Evolutionary conservation across 2,888 invertebrate species (phyloP).

Genomic region (Thysanoteuthis rhombus): DNA sequence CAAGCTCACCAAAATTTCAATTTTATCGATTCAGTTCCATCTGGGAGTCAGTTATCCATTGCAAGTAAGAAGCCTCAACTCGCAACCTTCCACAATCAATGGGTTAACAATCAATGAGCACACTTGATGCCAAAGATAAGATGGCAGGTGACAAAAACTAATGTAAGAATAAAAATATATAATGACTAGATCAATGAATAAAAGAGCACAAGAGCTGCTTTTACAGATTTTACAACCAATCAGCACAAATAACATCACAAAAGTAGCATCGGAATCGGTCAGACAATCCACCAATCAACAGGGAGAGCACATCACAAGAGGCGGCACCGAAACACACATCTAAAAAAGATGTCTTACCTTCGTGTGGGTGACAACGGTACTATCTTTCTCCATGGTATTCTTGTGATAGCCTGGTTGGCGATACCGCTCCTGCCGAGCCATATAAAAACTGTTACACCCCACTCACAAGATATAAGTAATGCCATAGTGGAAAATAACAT

Average conservation of each 20-base stretch:
- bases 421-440: slow-evolving; percentile 27
- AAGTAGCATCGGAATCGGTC: background rate
- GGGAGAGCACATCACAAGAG: slow-evolving; percentile 1
- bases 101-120: background rate
- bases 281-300: background rate
- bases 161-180: no score
- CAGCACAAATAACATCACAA: background rate
- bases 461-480: background rate
- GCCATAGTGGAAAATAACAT: background rate
- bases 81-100: no score
- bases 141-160: background rate
- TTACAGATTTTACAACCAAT: background rate
- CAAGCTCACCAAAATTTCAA: no score
- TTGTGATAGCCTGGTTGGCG: slow-evolving; percentile 23
- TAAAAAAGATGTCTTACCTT: slow-evolving; percentile 27
- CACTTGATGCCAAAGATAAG: background rate
- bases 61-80: no score
- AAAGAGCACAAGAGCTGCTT: background rate
- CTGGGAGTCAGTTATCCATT: no score
- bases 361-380: slow-evolving; percentile 19
- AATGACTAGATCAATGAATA: background rate
- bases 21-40: no score
- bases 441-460: slow-evolving; percentile 24
- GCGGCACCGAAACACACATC: slow-evolving; percentile 22
- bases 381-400: slow-evolving; percentile 28